Conservation (phyloP, 2,888 invertebrate genomes). For the Diaprepes abbreviatus region DNA sequence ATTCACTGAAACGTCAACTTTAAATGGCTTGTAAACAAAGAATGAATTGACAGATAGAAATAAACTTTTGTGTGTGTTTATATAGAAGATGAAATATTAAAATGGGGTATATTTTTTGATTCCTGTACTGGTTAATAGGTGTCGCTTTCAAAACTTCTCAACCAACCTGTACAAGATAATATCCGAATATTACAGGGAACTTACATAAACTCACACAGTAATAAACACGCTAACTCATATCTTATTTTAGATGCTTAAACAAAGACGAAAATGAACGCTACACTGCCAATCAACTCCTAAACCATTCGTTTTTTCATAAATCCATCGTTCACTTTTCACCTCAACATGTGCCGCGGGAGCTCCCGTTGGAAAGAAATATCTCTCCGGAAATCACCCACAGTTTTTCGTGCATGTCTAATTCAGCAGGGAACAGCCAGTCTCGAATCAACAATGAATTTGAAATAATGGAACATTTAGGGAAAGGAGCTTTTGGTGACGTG, state of each 20-base stretch:
- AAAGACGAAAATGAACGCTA: conserved; percentile 80
- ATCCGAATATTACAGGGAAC: too few species aligned
- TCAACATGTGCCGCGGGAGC: conserved; percentile 60
- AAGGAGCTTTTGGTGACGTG: conserved; percentile 97
- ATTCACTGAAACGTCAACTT: too few species aligned
- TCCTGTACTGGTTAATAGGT: too few species aligned
- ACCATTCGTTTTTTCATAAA: conserved; percentile 71
- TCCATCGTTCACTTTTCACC: conserved; percentile 69
- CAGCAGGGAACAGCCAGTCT: conserved; percentile 71
- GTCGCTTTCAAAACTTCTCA: too few species aligned
- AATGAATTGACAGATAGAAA: too few species aligned
- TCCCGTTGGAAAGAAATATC: conserved; percentile 49
- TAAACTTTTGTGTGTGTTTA: too few species aligned
- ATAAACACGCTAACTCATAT: too few species aligned
- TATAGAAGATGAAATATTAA: too few species aligned
- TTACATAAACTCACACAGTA: too few species aligned
- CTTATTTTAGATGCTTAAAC: conserved; percentile 73
- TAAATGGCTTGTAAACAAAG: too few species aligned
- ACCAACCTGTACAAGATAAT: too few species aligned
- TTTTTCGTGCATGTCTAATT: conserved; percentile 50
- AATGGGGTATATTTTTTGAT: too few species aligned
- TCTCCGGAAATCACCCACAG: conserved; percentile 63
- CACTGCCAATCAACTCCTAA: conserved; percentile 82
- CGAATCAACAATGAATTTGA: conserved; percentile 86
- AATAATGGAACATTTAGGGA: conserved; percentile 86